Conservation (phyloP, 2,888 invertebrate species). For the Scelioninae gen. 1 region DNA sequence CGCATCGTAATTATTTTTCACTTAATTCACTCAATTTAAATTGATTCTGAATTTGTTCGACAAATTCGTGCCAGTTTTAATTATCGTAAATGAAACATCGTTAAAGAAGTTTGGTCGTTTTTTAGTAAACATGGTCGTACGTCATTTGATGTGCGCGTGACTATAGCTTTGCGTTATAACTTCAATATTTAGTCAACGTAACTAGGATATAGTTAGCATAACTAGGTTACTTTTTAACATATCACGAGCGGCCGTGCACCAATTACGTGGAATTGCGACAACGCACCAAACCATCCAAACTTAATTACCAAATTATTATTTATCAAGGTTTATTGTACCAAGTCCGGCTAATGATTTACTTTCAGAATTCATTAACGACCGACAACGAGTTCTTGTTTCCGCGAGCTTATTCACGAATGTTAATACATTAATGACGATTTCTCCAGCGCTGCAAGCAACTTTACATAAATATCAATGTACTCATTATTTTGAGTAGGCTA, state of each 20-base stretch:
- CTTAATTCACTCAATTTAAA: neutral
- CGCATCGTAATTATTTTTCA: too few relatives aligned
- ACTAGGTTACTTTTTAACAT: conserved; percentile 24
- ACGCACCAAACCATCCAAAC: conserved; percentile 11
- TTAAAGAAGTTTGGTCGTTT: conserved; percentile 7
- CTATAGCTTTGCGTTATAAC: conserved; percentile 20
- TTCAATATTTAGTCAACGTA: conserved; percentile 31
- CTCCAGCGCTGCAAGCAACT: conserved; percentile 2
- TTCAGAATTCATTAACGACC: conserved; percentile 18
- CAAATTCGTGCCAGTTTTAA: neutral
- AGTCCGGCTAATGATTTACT: conserved; percentile 28
- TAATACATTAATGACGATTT: conserved; percentile 19
- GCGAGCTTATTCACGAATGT: conserved; percentile 12
- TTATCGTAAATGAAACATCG: neutral
- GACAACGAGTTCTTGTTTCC: conserved; percentile 11
- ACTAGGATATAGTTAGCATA: conserved; percentile 33
- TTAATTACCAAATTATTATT: conserved; percentile 36
- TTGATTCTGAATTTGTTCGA: neutral
- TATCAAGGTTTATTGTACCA: conserved; percentile 1
- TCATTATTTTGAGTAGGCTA: conserved; percentile 31
- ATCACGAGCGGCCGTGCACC: neutral
- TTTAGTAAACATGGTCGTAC: neutral
- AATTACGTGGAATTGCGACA: conserved; percentile 17
- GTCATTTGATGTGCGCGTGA: conserved; percentile 1
- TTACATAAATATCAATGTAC: conserved; percentile 37